These are phyloP conservation scores for Tetrapedia diversipes DNA, from an alignment of 2,888 invertebrate genomes.

Conservation along the genomic window DNA sequence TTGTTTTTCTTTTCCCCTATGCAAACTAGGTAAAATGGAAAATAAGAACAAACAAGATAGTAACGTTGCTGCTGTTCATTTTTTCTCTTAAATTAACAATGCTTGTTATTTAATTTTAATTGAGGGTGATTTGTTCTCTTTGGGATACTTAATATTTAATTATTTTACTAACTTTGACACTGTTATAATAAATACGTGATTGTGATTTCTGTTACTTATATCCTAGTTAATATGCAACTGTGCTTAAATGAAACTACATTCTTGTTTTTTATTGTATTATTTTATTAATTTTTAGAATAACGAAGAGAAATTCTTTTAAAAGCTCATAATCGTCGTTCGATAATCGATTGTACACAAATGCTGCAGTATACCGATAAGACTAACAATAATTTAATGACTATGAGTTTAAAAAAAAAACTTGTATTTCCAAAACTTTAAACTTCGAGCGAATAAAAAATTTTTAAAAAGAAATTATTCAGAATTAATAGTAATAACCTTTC, in stretches of 20 bases:
- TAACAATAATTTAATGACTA: constrained; percentile 6
- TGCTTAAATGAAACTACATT: constrained; percentile 25
- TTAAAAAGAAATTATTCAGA: constrained; percentile 4
- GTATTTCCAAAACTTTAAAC: constrained; percentile 2
- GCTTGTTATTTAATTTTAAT: constrained; percentile 13
- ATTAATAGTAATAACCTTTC: constrained; percentile 22
- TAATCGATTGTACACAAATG: neutral
- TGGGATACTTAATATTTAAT: constrained; percentile 10
- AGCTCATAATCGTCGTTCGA: neutral
- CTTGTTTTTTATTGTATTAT: neutral
- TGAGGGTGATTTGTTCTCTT: constrained; percentile 7
- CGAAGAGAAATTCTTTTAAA: neutral
- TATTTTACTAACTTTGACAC: constrained; percentile 22
- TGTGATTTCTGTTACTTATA: neutral
- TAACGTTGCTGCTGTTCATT: neutral
- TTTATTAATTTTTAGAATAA: neutral
- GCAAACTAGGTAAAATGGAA: neutral
- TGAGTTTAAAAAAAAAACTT: neutral
- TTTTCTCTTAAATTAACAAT: constrained; percentile 19
- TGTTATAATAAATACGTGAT: neutral
- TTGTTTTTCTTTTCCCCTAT: constrained; percentile 1
- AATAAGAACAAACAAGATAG: neutral
- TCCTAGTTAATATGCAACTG: neutral
- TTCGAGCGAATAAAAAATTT: constrained; percentile 19
- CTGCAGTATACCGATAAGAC: constrained; percentile 1